Evolutionary conservation across 2,888 invertebrate genomes (phyloP), one percentile per base, ranked within the genome.

Genomic region (Malthinus flaveolus): DNA sequence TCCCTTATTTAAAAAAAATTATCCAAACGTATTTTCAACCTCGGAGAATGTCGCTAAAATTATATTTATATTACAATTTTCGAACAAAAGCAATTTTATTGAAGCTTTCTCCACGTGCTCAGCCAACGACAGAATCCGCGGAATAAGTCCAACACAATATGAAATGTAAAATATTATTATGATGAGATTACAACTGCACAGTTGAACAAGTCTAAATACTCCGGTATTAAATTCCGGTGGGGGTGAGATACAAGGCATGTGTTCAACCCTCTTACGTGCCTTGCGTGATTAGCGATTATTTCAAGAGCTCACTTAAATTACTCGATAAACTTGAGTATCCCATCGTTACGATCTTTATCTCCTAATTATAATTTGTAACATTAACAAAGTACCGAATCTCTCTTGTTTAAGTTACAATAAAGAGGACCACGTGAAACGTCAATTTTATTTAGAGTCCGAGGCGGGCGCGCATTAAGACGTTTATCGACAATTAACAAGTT

Each of bases 141-240:
- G 71, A 71, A 71, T 73, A 71, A 73, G 68, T 71, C 74, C 72
- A 73, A 70, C 70, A 75, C 75, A 76, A 77, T 80, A 81, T 81
- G 81, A 76, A 79, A 78, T 77, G 76, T 76, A 76, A 78, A 79
- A 77, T 79, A 78, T 79, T 78, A 78, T 78, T 78, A 79, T 87
- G 85, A 88, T 87, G 85, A 82, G 88, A 87, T 88, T 88, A 87
- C 81, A 73, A 77, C 81, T 73, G 80, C 81, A 83, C 87, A 86
- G 82, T 82, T 85, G 85, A 83, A 77, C 83, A 84, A 81, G 70
- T 79, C 79, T 79, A 82, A 84, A 87, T 86, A 54, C 62, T 49
- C 59, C 59, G 59, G 44, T 59, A 42, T 59, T 52, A 53, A 52
- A 56, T 55, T 56, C 47, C 45, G 71, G 67, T 77, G 77, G 73